Evolutionary conservation across 2,113 vertebrate species (phyloP), one percentile per base, ranked within the genome.

Genomic region (Neoarius graeffei): DNA sequence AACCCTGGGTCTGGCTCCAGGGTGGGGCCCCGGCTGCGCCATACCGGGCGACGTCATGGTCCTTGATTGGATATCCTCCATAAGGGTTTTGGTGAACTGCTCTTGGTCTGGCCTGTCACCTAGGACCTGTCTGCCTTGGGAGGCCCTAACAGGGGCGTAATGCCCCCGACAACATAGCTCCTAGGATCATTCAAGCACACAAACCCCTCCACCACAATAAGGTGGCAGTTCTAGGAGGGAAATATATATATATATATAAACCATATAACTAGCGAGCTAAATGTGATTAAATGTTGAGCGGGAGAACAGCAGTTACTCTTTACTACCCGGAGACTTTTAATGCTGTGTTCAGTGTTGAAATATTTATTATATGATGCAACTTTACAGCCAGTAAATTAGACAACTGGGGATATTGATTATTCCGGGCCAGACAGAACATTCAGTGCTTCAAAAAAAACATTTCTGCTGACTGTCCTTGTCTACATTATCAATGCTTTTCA

Each of bases 281-380:
- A 20, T 23, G 20, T 9, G 42, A 42, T 10, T 20, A 20, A 74
- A 19, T 74, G 73, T 74, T 74, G 48, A 23, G 8, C 50, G 9
- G 42, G 1, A 50, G 73, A 50, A 79, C 23, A 54, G 76, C 10
- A 10, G 48, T 54, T n/a, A 52, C 10, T 54, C 11, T 52, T 25
- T 7, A 52, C 13, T n/a, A 11, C 10, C 48, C 1, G 48, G 73
- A 76, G 73, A 13, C 20, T 23, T 48, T 48, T 79, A 54, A 54
- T 27, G 50, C 11, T 79, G 50, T 79, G 50, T 79, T 54, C 6
- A 14, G 73, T 76, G 20, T 54, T 79, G 27, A 79, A 79, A 79
- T 79, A 79, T 79, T 79, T 1, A 77, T 77, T 15, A 79, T 54
- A n/a, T 27, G 74, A n/a, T 54, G 50, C 74, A 77, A 52, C n/a